phyloP scores from a whole-genome alignment of 2,113 vertebrate species.

The Melanerpes aurifrons region DNA sequence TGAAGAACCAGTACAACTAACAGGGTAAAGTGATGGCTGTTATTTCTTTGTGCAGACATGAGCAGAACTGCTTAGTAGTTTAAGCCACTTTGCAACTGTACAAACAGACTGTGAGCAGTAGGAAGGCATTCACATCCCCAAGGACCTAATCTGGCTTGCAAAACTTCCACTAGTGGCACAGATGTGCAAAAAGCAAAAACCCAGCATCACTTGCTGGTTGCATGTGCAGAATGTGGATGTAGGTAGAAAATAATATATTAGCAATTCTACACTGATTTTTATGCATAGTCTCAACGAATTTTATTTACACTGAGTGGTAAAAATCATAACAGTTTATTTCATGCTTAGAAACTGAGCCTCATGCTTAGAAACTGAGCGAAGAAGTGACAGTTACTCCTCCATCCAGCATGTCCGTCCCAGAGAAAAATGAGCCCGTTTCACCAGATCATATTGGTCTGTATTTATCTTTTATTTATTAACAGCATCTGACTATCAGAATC shows the following conservation, averaged over 20 bases:
- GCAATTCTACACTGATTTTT: not conserved
- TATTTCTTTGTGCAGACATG: not conserved
- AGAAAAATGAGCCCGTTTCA: constrained; percentile 16
- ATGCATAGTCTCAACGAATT: not conserved
- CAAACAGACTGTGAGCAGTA: constrained; percentile 18
- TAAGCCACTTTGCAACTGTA: constrained; percentile 37
- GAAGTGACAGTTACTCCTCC: constrained; percentile 2
- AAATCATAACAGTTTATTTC: not conserved
- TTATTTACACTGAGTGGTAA: constrained; percentile 2
- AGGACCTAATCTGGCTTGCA: constrained; percentile 45
- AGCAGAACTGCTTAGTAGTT: constrained; percentile 31
- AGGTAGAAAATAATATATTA: not conserved
- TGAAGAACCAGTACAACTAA: not conserved
- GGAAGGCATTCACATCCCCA: constrained; percentile 27
- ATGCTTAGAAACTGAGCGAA: not conserved
- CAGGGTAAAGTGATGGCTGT: not conserved
- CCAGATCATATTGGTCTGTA: not conserved
- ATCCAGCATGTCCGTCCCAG: not conserved
- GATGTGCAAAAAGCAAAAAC: constrained; percentile 29
- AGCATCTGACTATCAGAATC: constrained; percentile 13
- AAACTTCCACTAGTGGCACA: constrained; percentile 23
- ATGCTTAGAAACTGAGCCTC: not conserved
- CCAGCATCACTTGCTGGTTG: not conserved
- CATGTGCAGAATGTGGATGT: not conserved
- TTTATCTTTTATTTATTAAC: constrained; percentile 23